Evolutionary conservation across 2,797 vertebrate species (phyloP).

Genomic region (Phalanger gymnotis): DNA sequence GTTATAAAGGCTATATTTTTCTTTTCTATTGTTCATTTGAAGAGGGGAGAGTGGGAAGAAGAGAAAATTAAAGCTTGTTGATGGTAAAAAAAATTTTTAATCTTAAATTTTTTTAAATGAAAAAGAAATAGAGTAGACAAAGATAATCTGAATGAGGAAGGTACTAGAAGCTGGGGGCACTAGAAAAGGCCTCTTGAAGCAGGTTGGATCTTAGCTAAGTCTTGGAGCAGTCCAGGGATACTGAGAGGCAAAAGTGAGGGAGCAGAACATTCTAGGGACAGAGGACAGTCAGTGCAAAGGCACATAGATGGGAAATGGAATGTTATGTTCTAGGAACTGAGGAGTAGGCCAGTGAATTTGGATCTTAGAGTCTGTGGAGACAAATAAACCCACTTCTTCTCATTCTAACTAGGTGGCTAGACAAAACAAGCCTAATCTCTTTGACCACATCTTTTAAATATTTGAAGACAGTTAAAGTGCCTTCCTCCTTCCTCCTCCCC

Average conservation of each 20-base stretch:
- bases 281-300: not conserved
- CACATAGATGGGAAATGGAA: not conserved
- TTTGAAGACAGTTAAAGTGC: not conserved
- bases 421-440: not conserved
- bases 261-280: not conserved
- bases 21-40: not conserved
- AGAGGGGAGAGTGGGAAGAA: not conserved
- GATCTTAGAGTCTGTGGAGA: not conserved
- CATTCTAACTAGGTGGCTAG: not conserved
- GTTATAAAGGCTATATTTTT: not conserved
- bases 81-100: not conserved
- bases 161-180: not conserved
- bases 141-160: not conserved
- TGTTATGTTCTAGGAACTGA: not conserved
- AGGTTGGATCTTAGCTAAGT: not conserved
- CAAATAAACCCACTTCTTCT: not conserved
- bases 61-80: not conserved
- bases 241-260: not conserved
- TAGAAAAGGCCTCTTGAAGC: not conserved
- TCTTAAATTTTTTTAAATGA: not conserved
- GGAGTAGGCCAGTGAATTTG: not conserved
- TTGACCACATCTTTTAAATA: not conserved
- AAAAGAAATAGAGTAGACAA: not conserved
- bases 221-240: not conserved
- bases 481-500: not conserved